Conservation (phyloP, 2,113 vertebrate species). For the Brachyistius frenatus region DNA sequence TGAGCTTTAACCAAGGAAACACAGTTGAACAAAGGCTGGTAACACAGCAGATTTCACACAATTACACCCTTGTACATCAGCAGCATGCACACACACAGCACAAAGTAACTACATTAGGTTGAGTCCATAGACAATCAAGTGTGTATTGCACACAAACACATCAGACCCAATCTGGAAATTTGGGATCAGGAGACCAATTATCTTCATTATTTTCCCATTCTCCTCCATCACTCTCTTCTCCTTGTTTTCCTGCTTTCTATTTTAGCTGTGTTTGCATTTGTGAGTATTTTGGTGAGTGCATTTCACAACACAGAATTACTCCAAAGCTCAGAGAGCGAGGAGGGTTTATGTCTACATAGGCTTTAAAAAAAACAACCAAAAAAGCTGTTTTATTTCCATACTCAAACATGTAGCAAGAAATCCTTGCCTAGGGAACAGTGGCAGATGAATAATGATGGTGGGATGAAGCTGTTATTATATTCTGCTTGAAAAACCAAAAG, state of each 20-base stretch:
- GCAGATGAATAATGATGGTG: slow-evolving; percentile 67
- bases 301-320: slow-evolving; percentile 73
- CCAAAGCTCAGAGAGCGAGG: slow-evolving; percentile 54
- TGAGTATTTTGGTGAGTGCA: slow-evolving; percentile 67
- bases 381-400: slow-evolving; percentile 59
- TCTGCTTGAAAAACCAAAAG: slow-evolving; percentile 62
- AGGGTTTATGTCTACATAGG: slow-evolving; percentile 48
- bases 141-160: slow-evolving; percentile 45
- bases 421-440: slow-evolving; percentile 52
- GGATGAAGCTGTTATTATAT: slow-evolving; percentile 71
- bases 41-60: slow-evolving; percentile 51
- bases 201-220: slow-evolving; percentile 81
- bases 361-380: slow-evolving; percentile 23
- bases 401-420: slow-evolving; percentile 68
- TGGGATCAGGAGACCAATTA: slow-evolving; percentile 86
- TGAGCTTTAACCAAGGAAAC: slow-evolving; percentile 30
- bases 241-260: slow-evolving; percentile 72
- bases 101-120: slow-evolving; percentile 36
- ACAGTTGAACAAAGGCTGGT: slow-evolving; percentile 32
- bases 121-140: slow-evolving; percentile 31
- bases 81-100: slow-evolving; percentile 29
- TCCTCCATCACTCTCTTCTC: slow-evolving; percentile 59
- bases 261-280: slow-evolving; percentile 79
- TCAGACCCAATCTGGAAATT: slow-evolving; percentile 77
- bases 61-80: slow-evolving; percentile 41